These are phyloP conservation scores for Blera fallax DNA, from an alignment of 2,888 invertebrate species.

Conservation along the genomic window DNA sequence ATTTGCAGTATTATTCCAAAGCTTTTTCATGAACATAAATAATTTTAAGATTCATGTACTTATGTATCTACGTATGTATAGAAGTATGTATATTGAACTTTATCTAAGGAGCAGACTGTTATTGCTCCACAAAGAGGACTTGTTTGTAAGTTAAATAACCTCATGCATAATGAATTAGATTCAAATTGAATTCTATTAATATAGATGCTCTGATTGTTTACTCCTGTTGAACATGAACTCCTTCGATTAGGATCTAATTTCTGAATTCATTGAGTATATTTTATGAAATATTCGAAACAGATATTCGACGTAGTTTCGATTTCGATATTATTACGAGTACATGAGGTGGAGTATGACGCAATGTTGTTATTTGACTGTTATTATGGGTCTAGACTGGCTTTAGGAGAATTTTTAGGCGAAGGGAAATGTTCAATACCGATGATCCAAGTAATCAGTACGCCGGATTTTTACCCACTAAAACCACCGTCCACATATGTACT, in stretches of 20 bases:
- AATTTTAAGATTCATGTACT: not conserved
- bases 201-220: not conserved
- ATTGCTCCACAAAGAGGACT: not conserved
- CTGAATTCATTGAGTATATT: not conserved
- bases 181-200: slow-evolving; percentile 10
- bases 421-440: too few species aligned
- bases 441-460: too few species aligned
- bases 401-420: too few species aligned
- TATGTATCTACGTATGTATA: not conserved
- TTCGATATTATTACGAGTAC: too few species aligned
- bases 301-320: too few species aligned
- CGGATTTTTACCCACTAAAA: too few species aligned
- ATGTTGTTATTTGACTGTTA: too few species aligned
- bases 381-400: too few species aligned
- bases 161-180: slow-evolving; percentile 35
- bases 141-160: slow-evolving; percentile 12
- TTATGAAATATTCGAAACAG: too few species aligned
- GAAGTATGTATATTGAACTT: not conserved
- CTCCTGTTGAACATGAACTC: slow-evolving; percentile 1
- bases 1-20: not conserved
- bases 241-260: not conserved
- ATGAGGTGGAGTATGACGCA: too few species aligned
- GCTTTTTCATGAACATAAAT: not conserved
- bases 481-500: too few species aligned
- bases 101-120: not conserved